These are phyloP conservation scores for Sebastiscus albofasciatus DNA, from an alignment of 2,797 vertebrate species.

Conservation along the genomic window DNA sequence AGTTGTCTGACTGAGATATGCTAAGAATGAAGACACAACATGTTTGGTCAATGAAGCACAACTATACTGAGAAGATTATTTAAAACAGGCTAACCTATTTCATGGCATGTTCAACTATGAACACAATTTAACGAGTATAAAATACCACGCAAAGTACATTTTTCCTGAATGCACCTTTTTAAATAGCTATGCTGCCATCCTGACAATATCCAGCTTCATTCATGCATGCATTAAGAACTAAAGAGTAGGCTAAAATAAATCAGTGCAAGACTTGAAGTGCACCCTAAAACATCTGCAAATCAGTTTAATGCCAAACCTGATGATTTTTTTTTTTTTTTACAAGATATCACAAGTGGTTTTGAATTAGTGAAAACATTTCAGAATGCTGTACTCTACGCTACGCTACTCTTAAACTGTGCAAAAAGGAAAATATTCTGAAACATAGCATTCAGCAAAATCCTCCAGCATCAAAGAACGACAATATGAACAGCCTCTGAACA, in stretches of 20 bases:
- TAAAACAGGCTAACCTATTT: background rate
- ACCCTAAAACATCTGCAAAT: slow-evolving; percentile 34
- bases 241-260: slow-evolving; percentile 16
- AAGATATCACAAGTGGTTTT: background rate
- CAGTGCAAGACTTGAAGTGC: background rate
- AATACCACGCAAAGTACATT: background rate
- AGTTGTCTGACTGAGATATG: background rate
- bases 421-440: background rate
- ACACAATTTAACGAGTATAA: background rate
- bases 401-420: background rate
- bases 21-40: background rate
- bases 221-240: background rate
- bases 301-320: background rate
- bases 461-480: background rate
- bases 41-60: background rate
- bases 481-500: background rate
- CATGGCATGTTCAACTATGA: background rate
- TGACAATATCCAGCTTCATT: background rate
- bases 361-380: background rate
- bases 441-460: background rate
- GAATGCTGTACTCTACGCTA: background rate
- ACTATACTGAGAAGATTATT: background rate
- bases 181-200: background rate
- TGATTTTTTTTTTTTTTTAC: background rate
- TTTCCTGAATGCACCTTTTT: background rate